These are phyloP conservation scores for Microctonus aethiopoides DNA, from an alignment of 2,888 invertebrate species.

Conservation along the genomic window DNA sequence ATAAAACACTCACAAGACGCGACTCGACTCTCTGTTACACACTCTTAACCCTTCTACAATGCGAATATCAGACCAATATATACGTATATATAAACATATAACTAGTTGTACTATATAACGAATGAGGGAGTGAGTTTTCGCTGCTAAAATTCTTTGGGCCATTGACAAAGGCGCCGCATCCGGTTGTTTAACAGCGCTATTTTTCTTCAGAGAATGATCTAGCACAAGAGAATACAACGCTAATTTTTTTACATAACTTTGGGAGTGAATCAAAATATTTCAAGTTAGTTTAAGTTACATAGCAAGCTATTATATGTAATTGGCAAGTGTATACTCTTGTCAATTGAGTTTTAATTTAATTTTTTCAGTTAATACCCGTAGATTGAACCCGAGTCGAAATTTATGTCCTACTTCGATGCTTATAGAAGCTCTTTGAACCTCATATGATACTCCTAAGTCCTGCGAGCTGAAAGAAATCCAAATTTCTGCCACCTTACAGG, in stretches of 20 bases:
- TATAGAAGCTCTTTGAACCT: too few species aligned
- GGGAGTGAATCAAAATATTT: background rate
- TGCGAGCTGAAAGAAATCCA: too few species aligned
- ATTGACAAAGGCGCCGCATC: slow-evolving; percentile 54
- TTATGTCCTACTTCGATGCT: too few species aligned
- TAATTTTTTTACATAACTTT: background rate
- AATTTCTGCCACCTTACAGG: too few species aligned
- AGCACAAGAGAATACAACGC: background rate
- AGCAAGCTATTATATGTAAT: background rate
- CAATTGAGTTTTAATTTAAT: background rate
- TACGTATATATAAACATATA: slow-evolving; percentile 26
- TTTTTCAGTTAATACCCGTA: too few species aligned
- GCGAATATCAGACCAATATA: slow-evolving; percentile 20
- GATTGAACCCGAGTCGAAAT: too few species aligned
- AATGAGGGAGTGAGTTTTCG: slow-evolving; percentile 44
- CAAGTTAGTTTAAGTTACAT: background rate
- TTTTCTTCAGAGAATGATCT: slow-evolving; percentile 39
- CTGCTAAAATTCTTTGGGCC: slow-evolving; percentile 53
- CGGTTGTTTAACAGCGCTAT: slow-evolving; percentile 41
- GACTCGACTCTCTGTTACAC: slow-evolving; percentile 17
- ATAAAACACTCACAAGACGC: slow-evolving; percentile 51
- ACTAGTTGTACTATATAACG: slow-evolving; percentile 13
- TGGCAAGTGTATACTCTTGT: background rate
- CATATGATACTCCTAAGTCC: too few species aligned
- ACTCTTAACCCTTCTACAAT: slow-evolving; percentile 11